Conservation (phyloP, 2,888 invertebrate species). For the Macropis europaea region DNA sequence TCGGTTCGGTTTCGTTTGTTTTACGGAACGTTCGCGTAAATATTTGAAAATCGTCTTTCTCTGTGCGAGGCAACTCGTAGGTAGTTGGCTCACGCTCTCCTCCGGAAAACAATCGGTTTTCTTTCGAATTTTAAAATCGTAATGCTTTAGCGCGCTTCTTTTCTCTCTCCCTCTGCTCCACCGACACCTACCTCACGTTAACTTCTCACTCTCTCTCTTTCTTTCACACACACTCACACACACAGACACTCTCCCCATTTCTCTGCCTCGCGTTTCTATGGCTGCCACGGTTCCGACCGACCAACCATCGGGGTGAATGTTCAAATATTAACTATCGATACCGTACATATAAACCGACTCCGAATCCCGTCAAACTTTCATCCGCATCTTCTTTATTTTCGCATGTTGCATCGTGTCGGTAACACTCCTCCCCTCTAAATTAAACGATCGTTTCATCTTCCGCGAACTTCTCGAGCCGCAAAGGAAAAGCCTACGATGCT, state of each 20-base stretch:
- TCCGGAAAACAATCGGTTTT: conserved; percentile 56
- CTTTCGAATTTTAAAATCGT: conserved; percentile 57
- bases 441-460: too few relatives aligned
- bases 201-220: too few relatives aligned
- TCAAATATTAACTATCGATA: conserved; percentile 45
- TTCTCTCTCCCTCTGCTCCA: background rate
- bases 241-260: too few relatives aligned
- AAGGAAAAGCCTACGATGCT: too few relatives aligned
- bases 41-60: conserved; percentile 55
- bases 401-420: too few relatives aligned
- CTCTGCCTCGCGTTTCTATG: too few relatives aligned
- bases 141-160: conserved; percentile 36
- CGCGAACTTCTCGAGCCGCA: too few relatives aligned
- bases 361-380: conserved; percentile 43
- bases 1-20: conserved; percentile 27
- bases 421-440: too few relatives aligned
- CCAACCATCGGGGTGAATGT: background rate
- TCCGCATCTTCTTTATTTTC: conserved; percentile 1
- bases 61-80: conserved; percentile 1
- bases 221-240: too few relatives aligned
- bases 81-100: conserved; percentile 41
- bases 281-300: background rate
- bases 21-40: conserved; percentile 48
- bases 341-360: background rate
- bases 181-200: too few relatives aligned